These are phyloP conservation scores for Axea sp. DNA, from an alignment of 2,888 invertebrate genomes.

Conservation along the genomic window DNA sequence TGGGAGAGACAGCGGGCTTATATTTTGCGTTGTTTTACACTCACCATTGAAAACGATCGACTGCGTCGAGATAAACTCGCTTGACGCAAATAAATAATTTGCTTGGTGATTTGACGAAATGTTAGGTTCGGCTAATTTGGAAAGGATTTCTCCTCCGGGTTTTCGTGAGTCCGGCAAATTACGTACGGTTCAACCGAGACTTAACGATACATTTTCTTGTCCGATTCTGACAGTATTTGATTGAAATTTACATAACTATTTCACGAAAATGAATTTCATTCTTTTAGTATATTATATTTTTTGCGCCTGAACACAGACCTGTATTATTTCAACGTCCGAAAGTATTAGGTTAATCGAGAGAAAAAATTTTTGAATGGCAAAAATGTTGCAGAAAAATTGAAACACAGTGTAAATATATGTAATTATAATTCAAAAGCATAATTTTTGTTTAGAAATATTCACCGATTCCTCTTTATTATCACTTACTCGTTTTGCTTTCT, in stretches of 20 bases:
- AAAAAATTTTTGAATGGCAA: no score
- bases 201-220: conserved; percentile 45
- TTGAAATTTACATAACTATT: conserved; percentile 53
- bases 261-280: conserved; percentile 49
- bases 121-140: conserved; percentile 36
- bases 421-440: conserved; percentile 10
- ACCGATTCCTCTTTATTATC: no score
- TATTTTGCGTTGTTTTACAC: conserved; percentile 26
- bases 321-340: no score
- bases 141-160: conserved; percentile 34
- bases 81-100: conserved; percentile 49
- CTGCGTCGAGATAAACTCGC: conserved; percentile 16
- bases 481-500: no score
- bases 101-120: conserved; percentile 45
- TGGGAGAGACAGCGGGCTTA: conserved; percentile 45
- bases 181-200: conserved; percentile 1
- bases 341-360: no score
- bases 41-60: conserved; percentile 8
- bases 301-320: conserved; percentile 6
- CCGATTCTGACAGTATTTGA: conserved; percentile 40
- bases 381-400: no score
- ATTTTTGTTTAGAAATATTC: not conserved
- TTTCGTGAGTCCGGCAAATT: conserved; percentile 44
- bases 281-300: conserved; percentile 28
- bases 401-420: no score